These are phyloP conservation scores for Plestiodon gilberti DNA, from an alignment of 2,113 vertebrate species.

Conservation along the genomic window DNA sequence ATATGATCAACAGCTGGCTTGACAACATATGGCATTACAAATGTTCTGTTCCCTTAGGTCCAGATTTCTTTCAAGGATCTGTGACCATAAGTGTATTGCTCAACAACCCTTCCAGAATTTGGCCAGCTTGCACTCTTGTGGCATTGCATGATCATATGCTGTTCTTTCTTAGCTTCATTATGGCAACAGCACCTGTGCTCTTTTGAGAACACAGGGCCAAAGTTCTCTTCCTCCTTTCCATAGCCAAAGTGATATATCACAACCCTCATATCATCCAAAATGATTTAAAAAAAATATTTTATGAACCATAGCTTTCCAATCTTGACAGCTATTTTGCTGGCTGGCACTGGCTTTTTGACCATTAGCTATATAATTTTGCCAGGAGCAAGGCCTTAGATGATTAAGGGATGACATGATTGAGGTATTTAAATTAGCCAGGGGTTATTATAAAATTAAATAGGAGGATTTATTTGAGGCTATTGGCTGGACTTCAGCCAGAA, in stretches of 20 bases:
- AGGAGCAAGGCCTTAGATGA: conserved; percentile 12
- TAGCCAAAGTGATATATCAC: background rate
- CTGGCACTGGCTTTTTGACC: background rate
- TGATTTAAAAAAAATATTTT: background rate
- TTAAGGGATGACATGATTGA: conserved; percentile 25
- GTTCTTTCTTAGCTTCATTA: background rate
- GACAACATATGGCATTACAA: too few species aligned
- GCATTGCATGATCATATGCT: too few species aligned
- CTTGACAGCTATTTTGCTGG: background rate
- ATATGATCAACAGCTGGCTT: too few species aligned
- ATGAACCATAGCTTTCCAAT: background rate
- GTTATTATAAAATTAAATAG: conserved; percentile 29
- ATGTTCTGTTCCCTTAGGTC: background rate
- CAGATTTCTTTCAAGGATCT: background rate
- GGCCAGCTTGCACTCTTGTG: background rate
- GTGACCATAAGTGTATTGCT: background rate
- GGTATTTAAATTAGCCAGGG: conserved; percentile 18
- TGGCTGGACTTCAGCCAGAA: background rate
- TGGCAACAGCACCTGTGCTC: background rate
- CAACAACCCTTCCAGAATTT: background rate
- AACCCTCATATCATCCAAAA: background rate
- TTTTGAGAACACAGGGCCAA: background rate
- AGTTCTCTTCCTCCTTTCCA: background rate
- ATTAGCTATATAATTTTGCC: conserved; percentile 6
- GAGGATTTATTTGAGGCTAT: background rate